Conservation (phyloP, 2,113 vertebrate genomes). For the Apus apus region DNA sequence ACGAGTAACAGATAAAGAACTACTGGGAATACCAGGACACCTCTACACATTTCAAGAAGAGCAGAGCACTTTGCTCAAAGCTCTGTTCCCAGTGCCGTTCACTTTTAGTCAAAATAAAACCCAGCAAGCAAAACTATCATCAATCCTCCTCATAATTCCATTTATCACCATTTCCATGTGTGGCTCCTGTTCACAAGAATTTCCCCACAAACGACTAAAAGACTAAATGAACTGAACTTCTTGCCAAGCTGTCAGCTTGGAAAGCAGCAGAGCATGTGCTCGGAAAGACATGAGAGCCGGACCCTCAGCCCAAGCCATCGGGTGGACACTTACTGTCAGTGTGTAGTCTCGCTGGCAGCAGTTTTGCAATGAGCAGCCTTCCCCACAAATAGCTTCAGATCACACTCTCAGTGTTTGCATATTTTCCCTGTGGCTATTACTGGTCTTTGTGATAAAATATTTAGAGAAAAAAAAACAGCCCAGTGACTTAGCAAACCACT, state of each 20-base stretch:
- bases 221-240: rapidly evolving
- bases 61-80: neutral
- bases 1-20: neutral
- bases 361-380: neutral
- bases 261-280: neutral
- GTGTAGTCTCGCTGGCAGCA: neutral
- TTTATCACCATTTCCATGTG: neutral
- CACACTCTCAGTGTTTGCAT: neutral
- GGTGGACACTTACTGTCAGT: conserved; percentile 26
- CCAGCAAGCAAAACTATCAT: neutral
- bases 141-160: neutral
- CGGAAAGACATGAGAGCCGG: neutral
- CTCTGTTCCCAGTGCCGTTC: rapidly evolving
- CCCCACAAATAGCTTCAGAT: neutral
- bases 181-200: neutral
- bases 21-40: neutral
- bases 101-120: neutral
- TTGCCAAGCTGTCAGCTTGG: rapidly evolving
- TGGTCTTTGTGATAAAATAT: conserved; percentile 46
- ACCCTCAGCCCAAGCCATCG: neutral
- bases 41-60: neutral
- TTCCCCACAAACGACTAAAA: neutral
- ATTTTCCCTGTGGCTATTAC: conserved; percentile 8
- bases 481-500: conserved; percentile 58
- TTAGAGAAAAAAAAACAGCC: neutral